Base-by-base conservation (phyloP, 1,140 invertebrate genomes). In the Drosophila tsacasi region DNA sequence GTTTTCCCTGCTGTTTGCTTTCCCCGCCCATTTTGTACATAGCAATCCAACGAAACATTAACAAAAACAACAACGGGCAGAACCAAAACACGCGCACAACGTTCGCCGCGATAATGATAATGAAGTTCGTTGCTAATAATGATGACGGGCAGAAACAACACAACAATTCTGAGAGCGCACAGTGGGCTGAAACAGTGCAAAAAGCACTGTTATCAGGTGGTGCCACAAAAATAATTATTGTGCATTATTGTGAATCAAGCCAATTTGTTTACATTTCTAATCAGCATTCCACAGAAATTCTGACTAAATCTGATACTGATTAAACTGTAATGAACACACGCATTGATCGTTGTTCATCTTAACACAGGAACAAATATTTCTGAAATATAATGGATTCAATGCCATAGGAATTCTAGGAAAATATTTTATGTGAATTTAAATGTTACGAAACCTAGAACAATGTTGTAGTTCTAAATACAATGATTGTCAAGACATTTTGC, bases 91-190 rank as follows among this genome's bases (percentile, higher is more conserved):
- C 83, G 84, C 83, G 83, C 80, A 55, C 77, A 85, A 60, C 80
- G 76, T 73, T 76, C 55, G 65, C 59, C 72, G 67, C 74, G 76
- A 86, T 86, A 86, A 74, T 71, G 65, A 86, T 86, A 82, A 87
- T 87, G 83, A 87, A 71, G 83, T 87, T 73, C 75, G 62, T 73
- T 86, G 82, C 81, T 83, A 74, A 86, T 87, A 87, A 87, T 87
- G 76, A 87, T 86, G 76, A 87, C 72, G 83, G 79, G 55, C 67
- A 73, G 54, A 87, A 83, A 83, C 83, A 87, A 87, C 72, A 83
- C 72, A 87, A 87, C 76, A 83, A 77, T 66, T 23, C 76, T 77
- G 27, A 35, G 55, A 25, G 40, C 17, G 15, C 13, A 87, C 83
- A 83, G 76, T 87, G 83, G 76, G 23, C 5, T 6, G 7, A 57